Base-by-base conservation (phyloP, 2,113 vertebrate species). In the Amazona vittata region DNA sequence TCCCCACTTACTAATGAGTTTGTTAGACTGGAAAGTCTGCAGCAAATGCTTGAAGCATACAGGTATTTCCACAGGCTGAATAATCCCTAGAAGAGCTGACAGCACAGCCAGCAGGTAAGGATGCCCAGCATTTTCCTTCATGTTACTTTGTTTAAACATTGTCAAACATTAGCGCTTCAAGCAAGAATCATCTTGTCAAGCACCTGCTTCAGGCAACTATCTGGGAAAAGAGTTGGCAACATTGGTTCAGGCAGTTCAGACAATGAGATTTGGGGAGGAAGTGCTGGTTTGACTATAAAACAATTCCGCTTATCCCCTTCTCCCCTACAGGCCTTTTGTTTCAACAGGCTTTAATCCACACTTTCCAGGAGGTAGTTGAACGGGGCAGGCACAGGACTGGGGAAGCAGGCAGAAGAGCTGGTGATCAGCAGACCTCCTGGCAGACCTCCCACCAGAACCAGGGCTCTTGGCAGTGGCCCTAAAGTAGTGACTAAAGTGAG, bases 101-200 rank as follows among this genome's bases (percentile, higher is more conserved):
- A 95, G 86, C 70, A 39, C 0, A 2, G 64, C 63, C 67, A 91
- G 46, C 35, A 96, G 57, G 24, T 85, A 82, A 1, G 1, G 41
- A 55, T 77, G 50, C 22, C 50, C 59, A 69, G 39, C n/a, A 35
- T 31, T n/a, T 77, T 46, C 19, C 15, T 69, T 77, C 5, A 0
- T 43, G 20, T 59, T 87, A 26, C 53, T 87, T 73, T 25, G n/a
- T 57, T 95, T 91, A 44, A 84, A 41, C 15, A 31, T n/a, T 6
- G 3, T 60, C 47, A 90, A 88, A 94, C 41, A 69, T 65, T 31
- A 67, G 35, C 5, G 37, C 59, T 49, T 91, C 5, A 3, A 90
- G 89, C 60, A 91, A 86, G 25, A 81, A 78, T 79, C 52, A 86
- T 74, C 73, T 92, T 60, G 47, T 60, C 29, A 81, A 86, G 69